Percentiles rank a stretch among this genome's conserved stretches.
phyloP scores from a whole-genome alignment of 2,797 vertebrate genomes.

The Loris lydekkerianus region DNA sequence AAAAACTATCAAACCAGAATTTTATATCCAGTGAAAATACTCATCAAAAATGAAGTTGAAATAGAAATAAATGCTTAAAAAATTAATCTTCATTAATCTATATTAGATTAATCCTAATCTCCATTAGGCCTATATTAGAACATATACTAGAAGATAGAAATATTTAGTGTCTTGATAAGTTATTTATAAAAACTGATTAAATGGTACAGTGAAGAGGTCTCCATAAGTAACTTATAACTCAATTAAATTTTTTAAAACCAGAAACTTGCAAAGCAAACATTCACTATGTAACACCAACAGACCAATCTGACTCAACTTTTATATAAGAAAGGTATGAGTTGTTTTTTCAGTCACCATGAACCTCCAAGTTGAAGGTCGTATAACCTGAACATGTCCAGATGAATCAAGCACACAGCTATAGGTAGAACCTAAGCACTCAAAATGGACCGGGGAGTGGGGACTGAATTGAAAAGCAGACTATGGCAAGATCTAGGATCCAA shows the following conservation, averaged over 20 bases:
- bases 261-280: neutral
- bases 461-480: neutral
- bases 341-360: neutral
- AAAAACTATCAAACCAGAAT: neutral
- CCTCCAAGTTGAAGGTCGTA: neutral
- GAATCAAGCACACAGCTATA: neutral
- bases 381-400: neutral
- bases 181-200: neutral
- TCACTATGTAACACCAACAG: neutral
- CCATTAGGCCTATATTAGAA: neutral
- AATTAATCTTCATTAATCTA: neutral
- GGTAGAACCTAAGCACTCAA: neutral
- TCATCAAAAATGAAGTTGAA: neutral
- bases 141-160: neutral
- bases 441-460: too few species aligned
- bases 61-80: neutral
- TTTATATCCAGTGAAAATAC: neutral
- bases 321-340: neutral
- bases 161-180: neutral
- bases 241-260: neutral
- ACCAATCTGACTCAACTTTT: neutral
- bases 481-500: neutral
- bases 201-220: neutral
- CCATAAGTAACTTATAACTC: neutral
- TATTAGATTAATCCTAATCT: neutral